phyloP scores from a whole-genome alignment of 2,888 invertebrate species.

The Pseudococcus longispinus region DNA sequence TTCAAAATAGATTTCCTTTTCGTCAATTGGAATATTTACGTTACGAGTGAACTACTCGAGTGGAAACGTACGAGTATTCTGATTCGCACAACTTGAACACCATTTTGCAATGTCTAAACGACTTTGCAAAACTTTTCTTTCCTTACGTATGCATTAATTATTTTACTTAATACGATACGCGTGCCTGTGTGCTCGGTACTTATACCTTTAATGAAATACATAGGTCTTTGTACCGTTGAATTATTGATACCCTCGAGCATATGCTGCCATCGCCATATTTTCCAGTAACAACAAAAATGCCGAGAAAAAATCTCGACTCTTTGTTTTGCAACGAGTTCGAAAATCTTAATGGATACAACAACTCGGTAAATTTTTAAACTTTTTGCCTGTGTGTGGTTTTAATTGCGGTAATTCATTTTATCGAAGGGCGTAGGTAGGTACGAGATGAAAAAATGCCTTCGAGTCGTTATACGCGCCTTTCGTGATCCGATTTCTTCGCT shows the following conservation, averaged over 20 bases:
- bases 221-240: neutral
- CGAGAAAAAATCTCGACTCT: neutral
- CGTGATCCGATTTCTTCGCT: neutral
- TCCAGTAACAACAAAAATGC: neutral
- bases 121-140: neutral
- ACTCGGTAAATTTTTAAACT: neutral
- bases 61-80: neutral
- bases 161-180: neutral
- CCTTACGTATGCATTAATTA: constrained; percentile 9
- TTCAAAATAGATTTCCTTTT: neutral
- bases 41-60: neutral
- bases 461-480: neutral
- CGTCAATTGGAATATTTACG: neutral
- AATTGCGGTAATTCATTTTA: neutral
- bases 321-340: neutral
- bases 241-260: neutral
- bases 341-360: neutral
- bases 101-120: neutral
- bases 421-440: neutral
- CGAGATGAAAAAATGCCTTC: neutral
- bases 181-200: neutral
- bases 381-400: neutral
- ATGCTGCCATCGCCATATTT: neutral
- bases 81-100: neutral
- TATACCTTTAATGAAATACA: neutral